Evolutionary conservation across 1,140 invertebrate species (phyloP).

Genomic region (Galleria mellonella): DNA sequence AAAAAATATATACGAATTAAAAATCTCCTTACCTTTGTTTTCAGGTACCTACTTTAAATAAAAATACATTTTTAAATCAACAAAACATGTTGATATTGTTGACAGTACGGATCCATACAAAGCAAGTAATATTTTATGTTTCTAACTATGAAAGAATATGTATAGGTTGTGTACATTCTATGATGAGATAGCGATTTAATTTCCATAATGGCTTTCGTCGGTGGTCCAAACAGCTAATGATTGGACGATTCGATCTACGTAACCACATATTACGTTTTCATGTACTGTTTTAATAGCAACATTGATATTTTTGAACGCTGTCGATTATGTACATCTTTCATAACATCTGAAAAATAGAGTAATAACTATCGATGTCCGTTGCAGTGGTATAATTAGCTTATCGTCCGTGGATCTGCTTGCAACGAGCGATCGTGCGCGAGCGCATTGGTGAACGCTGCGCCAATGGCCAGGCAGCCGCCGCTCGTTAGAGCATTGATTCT

Average conservation of each 20-base stretch:
- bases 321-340: constrained; percentile 25
- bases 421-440: constrained; percentile 40
- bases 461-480: constrained; percentile 45
- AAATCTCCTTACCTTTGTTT: no score
- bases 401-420: constrained; percentile 52
- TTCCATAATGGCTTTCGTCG: constrained; percentile 29
- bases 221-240: constrained; percentile 28
- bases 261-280: constrained; percentile 23
- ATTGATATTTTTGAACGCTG: constrained; percentile 17
- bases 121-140: no score
- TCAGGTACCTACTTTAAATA: no score
- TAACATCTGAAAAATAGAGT: constrained; percentile 58
- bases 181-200: constrained; percentile 13
- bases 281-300: constrained; percentile 35
- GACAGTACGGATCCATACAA: no score
- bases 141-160: no score
- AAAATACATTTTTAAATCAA: no score
- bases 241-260: constrained; percentile 22
- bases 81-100: no score
- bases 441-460: constrained; percentile 55
- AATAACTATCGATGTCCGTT: constrained; percentile 48
- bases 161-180: neutral
- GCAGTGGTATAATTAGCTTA: constrained; percentile 63
- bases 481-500: constrained; percentile 64
- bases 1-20: no score